Evolutionary conservation across 1,140 invertebrate species (phyloP).

Genomic region (Melanaphis sacchari): DNA sequence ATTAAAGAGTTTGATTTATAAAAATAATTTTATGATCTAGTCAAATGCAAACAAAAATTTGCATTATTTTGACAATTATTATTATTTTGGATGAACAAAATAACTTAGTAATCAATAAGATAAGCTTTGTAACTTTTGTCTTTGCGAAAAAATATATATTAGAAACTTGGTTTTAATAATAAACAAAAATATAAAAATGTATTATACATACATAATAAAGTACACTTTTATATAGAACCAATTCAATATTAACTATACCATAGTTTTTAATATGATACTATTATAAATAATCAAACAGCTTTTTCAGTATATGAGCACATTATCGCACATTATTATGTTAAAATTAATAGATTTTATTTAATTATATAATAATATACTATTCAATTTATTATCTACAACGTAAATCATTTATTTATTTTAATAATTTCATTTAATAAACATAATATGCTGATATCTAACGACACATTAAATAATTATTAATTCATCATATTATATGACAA

Average conservation of each 20-base stretch:
- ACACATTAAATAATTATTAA: background rate
- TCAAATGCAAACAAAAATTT: background rate
- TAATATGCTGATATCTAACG: too few relatives aligned
- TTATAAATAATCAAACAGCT: too few relatives aligned
- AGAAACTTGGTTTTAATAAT: background rate
- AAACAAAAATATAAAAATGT: too few relatives aligned
- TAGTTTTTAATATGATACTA: background rate
- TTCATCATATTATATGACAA: background rate
- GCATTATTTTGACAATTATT: background rate
- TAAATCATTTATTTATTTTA: background rate
- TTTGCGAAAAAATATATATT: background rate
- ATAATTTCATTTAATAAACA: background rate
- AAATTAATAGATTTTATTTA: background rate
- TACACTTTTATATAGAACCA: background rate
- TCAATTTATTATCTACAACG: background rate
- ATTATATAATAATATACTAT: background rate
- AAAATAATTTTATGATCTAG: background rate
- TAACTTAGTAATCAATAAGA: background rate
- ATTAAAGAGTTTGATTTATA: constrained; percentile 19
- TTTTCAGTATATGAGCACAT: background rate
- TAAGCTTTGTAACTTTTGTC: background rate
- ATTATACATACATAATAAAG: background rate
- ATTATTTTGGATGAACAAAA: background rate
- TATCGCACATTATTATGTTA: background rate
- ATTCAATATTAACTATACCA: background rate